Percentiles rank a stretch among this genome's conserved stretches.
Conservation (phyloP, 1,140 invertebrate species). For the Cherax destructor region DNA sequence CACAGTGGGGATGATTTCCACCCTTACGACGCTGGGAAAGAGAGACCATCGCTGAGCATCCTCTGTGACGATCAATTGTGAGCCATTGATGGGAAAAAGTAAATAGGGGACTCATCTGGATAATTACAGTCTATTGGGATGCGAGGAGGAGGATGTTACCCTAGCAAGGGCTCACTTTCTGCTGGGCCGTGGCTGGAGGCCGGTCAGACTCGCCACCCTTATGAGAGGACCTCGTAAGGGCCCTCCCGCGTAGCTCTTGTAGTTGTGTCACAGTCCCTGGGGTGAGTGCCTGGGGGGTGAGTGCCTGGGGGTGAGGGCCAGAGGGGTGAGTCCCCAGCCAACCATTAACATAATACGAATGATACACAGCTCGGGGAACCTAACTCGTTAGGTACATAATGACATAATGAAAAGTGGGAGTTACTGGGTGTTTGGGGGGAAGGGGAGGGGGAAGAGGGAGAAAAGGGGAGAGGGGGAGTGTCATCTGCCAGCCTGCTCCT, state of each 20-base stretch:
- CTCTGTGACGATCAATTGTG: constrained; percentile 49
- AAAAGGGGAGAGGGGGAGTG: not conserved
- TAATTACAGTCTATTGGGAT: constrained; percentile 61
- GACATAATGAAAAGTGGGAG: constrained; percentile 53
- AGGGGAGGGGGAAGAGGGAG: not conserved
- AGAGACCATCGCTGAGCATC: constrained; percentile 9
- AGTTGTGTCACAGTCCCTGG: not conserved
- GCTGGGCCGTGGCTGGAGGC: not conserved
- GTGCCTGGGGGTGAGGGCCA: not conserved
- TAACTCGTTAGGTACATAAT: constrained; percentile 66
- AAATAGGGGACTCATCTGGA: constrained; percentile 64
- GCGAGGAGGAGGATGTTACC: constrained; percentile 45
- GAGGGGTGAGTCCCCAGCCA: constrained; percentile 41
- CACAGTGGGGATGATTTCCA: constrained; percentile 14
- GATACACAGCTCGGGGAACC: constrained; percentile 56
- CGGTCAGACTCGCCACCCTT: not conserved
- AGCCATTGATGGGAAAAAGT: constrained; percentile 54
- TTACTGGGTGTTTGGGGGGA: not conserved
- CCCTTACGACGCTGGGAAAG: constrained; percentile 9
- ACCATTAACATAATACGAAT: constrained; percentile 62
- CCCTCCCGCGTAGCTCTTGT: not conserved
- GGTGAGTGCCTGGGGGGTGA: not conserved
- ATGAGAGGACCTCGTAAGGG: not conserved
- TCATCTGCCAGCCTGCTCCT: constrained; percentile 5
- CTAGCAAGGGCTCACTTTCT: constrained; percentile 38